phyloP scores from a whole-genome alignment of 2,888 invertebrate genomes.

The Drosophila histrio region DNA sequence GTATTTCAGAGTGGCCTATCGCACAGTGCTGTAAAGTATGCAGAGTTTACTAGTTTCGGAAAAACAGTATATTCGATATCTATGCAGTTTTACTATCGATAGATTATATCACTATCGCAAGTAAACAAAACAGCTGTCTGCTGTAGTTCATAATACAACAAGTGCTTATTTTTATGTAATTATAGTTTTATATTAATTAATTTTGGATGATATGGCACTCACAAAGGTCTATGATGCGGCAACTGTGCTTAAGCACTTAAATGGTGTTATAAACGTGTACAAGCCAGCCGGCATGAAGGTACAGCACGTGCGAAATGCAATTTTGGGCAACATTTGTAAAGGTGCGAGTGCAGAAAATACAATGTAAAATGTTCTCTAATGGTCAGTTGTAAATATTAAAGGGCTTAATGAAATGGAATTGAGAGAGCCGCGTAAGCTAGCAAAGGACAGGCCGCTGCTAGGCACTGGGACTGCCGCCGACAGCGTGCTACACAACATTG shows the following conservation, averaged over 20 bases:
- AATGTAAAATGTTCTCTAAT: not conserved
- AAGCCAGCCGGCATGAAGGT: slow-evolving; percentile 89
- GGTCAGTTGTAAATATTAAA: slow-evolving; percentile 77
- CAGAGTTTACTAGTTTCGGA: not conserved
- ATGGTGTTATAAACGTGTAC: slow-evolving; percentile 91
- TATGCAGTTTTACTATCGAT: not conserved
- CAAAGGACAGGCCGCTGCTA: slow-evolving; percentile 86
- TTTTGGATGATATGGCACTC: slow-evolving; percentile 63
- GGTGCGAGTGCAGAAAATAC: slow-evolving; percentile 85
- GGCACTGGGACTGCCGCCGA: slow-evolving; percentile 87
- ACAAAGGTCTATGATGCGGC: slow-evolving; percentile 85
- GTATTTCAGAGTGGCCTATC: not conserved
- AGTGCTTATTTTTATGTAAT: slow-evolving; percentile 43
- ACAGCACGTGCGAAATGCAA: slow-evolving; percentile 85
- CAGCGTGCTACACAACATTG: slow-evolving; percentile 86
- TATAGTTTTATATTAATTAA: not conserved
- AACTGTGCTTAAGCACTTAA: slow-evolving; percentile 87
- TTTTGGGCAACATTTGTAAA: slow-evolving; percentile 88
- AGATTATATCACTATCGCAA: not conserved
- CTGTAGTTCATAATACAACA: not conserved
- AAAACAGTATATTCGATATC: too few species aligned
- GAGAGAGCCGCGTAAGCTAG: slow-evolving; percentile 85
- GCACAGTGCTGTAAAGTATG: not conserved
- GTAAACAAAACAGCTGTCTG: slow-evolving; percentile 9
- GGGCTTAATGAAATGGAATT: slow-evolving; percentile 90